Evolutionary conservation across 2,113 vertebrate species (phyloP).

Genomic region (Phycodurus eques): DNA sequence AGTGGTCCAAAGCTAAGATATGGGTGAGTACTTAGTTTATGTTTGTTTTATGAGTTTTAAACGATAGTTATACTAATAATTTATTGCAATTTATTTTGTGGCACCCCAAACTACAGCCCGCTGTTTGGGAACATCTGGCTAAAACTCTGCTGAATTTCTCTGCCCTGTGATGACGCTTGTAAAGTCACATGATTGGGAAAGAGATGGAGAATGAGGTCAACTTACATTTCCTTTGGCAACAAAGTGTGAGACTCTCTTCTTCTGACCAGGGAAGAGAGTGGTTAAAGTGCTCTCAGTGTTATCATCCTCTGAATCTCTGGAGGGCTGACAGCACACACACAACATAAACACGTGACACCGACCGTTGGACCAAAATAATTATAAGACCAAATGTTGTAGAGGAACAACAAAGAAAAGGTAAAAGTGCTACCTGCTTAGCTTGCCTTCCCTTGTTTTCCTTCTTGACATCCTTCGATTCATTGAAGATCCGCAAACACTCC

Average conservation of each 20-base stretch:
- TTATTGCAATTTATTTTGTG: neutral
- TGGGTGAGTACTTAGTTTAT: too few species aligned
- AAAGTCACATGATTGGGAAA: neutral
- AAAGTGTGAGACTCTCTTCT: slow-evolving; percentile 92
- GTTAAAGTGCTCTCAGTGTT: slow-evolving; percentile 77
- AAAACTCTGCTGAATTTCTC: too few species aligned
- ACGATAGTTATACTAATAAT: neutral
- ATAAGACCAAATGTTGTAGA: neutral
- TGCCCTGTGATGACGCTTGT: too few species aligned
- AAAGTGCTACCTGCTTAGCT: slow-evolving; percentile 81
- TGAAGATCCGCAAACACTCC: slow-evolving; percentile 94
- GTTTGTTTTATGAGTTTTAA: too few species aligned
- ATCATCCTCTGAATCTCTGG: slow-evolving; percentile 71
- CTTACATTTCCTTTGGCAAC: slow-evolving; percentile 83
- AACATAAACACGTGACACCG: slow-evolving; percentile 1
- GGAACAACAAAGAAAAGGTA: neutral
- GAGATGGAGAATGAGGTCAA: slow-evolving; percentile 13
- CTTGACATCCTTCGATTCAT: slow-evolving; percentile 92
- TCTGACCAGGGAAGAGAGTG: slow-evolving; percentile 89
- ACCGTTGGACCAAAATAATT: neutral
- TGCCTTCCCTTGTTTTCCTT: slow-evolving; percentile 90
- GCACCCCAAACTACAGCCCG: too few species aligned
- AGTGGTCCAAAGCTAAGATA: too few species aligned
- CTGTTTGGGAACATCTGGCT: too few species aligned
- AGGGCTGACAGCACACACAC: slow-evolving; percentile 47